phyloP scores from a whole-genome alignment of 2,888 invertebrate genomes.

The Lomographa bimaculata region DNA sequence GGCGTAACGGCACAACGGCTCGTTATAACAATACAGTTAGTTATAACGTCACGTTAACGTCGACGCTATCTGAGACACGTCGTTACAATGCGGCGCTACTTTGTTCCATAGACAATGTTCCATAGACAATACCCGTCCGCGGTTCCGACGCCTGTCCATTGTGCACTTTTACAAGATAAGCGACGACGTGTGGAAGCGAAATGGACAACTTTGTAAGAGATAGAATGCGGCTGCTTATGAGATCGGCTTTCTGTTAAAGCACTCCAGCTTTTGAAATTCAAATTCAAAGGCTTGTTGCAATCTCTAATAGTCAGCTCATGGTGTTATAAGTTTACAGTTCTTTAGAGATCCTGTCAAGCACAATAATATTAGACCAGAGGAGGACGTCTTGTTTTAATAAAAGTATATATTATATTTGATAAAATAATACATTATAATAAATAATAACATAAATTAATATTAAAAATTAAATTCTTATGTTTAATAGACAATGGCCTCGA shows the following conservation, averaged over 20 bases:
- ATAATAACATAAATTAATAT: no score
- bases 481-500: no score
- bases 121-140: constrained; percentile 48
- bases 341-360: no score
- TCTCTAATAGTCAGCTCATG: no score
- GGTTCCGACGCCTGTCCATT: constrained; percentile 35
- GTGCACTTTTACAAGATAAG: constrained; percentile 41
- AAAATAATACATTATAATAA: no score
- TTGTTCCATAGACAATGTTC: constrained; percentile 27
- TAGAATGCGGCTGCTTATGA: constrained; percentile 3
- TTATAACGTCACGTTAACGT: constrained; percentile 38
- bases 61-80: constrained; percentile 45
- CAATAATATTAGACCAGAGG: no score
- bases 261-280: no score
- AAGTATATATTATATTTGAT: no score
- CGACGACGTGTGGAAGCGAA: constrained; percentile 33
- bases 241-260: not conserved
- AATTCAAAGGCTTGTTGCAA: no score
- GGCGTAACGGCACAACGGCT: constrained; percentile 32
- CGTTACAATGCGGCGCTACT: constrained; percentile 29
- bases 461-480: no score
- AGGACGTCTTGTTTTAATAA: no score
- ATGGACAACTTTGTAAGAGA: constrained; percentile 23
- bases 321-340: no score
- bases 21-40: constrained; percentile 30